A percentile compares a stretch with the other conserved stretches of the same genome.
phyloP scores from a whole-genome alignment of 2,888 invertebrate species.

The Lydus trimaculatus region DNA sequence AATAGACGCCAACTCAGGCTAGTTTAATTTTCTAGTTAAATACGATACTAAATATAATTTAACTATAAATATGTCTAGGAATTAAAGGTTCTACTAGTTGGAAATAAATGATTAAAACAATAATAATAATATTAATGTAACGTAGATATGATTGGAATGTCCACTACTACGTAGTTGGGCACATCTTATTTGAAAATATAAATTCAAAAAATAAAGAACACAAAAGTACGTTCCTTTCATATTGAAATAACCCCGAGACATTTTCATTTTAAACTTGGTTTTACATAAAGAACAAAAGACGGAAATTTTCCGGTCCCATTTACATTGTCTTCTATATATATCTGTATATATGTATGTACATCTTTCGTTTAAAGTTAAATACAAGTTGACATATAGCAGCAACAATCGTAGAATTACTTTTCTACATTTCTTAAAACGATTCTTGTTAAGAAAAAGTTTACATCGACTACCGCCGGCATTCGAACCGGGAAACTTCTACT shows the following conservation, averaged over 20 bases:
- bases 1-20: slow-evolving; percentile 22
- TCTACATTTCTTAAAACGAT: too few relatives aligned
- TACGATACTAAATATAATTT: slow-evolving; percentile 34
- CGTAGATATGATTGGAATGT: too few relatives aligned
- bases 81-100: background rate
- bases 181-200: background rate
- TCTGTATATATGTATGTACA: background rate
- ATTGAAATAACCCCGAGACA: slow-evolving; percentile 33
- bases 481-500: too few relatives aligned
- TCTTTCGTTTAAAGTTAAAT: background rate
- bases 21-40: slow-evolving; percentile 33
- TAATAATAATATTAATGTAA: background rate
- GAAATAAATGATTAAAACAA: background rate
- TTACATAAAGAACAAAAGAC: slow-evolving; percentile 26
- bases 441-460: too few relatives aligned
- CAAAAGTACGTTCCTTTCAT: slow-evolving; percentile 20
- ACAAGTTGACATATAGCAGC: background rate
- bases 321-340: background rate
- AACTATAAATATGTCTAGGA: slow-evolving; percentile 27
- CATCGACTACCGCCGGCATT: too few relatives aligned
- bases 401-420: too few relatives aligned
- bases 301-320: slow-evolving; percentile 13
- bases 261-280: slow-evolving; percentile 31
- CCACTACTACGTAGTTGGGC: too few relatives aligned
- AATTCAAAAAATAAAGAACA: background rate